Evolutionary conservation across 1,140 invertebrate species (phyloP), one percentile per base, ranked within the genome.

Genomic region (Lasaia peninsularis): DNA sequence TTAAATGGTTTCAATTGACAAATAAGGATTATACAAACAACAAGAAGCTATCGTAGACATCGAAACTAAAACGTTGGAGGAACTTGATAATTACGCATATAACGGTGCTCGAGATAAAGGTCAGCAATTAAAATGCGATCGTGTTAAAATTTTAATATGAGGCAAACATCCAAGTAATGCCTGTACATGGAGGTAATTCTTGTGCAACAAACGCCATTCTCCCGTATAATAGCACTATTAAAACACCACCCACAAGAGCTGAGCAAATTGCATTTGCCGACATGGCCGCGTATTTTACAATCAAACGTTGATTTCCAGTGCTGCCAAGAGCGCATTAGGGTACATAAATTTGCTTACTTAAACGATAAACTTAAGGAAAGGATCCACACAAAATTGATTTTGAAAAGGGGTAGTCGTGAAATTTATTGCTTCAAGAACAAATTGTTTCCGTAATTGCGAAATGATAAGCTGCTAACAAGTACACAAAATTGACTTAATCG

Each of bases 241-340:
- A 81, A 83, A 80, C 80, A 70, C 75, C 84, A 82, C 80, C 84
- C 81, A 87, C 84, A 75, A 80, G 75, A 83, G 76, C 73, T 69
- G 66, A 78, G 73, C 80, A 81, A 87, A 84, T 86, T 85, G 81
- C 79, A 80, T 80, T 78, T 74, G 73, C 78, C 74, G 74, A 75
- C 78, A 76, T 79, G 72, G 74, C 64, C 70, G 65, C 73, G 78
- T 80, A 84, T 80, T 83, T 85, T 85, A 87, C 76, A 87, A 84
- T 86, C 81, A 81, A 87, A 87, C 75, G 79, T 82, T 87, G 84
- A 85, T 85, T 85, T 82, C 80, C 72, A 70, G 58, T 52, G 73
- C 76, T 78, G 80, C 78, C 74, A 80, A 75, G 69, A 73, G 66
- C 71, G 75, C 70, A 84, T 84, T 83, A 81, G 80, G 79, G 78